These are phyloP conservation scores for Pocillopora meandrina DNA, from an alignment of 92 coral and sea anemone species.

Conservation along the genomic window DNA sequence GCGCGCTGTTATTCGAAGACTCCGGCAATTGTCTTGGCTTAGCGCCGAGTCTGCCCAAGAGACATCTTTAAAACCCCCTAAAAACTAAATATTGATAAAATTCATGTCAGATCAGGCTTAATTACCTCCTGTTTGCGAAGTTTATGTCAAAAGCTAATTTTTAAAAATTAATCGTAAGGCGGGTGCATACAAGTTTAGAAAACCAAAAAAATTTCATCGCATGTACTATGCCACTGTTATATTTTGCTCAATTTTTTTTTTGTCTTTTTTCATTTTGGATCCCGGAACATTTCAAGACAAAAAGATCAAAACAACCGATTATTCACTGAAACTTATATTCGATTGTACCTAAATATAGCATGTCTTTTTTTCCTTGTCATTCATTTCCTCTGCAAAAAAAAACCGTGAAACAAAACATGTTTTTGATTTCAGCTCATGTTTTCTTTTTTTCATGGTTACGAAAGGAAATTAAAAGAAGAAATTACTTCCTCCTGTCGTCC, in stretches of 20 bases:
- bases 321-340: not conserved
- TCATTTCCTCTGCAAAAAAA: not conserved
- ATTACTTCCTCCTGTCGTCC: not conserved
- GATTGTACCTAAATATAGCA: not conserved
- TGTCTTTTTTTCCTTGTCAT: not conserved
- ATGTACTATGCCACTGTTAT: not conserved
- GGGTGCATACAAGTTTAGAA: not conserved
- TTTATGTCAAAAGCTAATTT: not conserved
- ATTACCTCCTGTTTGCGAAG: not conserved
- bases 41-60: not conserved
- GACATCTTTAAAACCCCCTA: no score
- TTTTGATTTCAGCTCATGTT: not conserved
- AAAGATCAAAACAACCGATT: not conserved
- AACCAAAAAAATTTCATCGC: not conserved
- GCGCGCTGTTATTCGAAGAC: not conserved
- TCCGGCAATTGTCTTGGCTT: not conserved
- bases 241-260: not conserved
- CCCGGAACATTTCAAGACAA: not conserved
- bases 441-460: not conserved
- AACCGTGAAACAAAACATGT: constrained; percentile 7
- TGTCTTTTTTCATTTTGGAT: not conserved
- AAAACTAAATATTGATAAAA: constrained; percentile 1
- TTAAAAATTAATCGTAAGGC: not conserved
- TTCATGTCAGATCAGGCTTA: not conserved
- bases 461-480: not conserved